phyloP scores from a whole-genome alignment of 2,888 invertebrate genomes.

The Euclidia mi region DNA sequence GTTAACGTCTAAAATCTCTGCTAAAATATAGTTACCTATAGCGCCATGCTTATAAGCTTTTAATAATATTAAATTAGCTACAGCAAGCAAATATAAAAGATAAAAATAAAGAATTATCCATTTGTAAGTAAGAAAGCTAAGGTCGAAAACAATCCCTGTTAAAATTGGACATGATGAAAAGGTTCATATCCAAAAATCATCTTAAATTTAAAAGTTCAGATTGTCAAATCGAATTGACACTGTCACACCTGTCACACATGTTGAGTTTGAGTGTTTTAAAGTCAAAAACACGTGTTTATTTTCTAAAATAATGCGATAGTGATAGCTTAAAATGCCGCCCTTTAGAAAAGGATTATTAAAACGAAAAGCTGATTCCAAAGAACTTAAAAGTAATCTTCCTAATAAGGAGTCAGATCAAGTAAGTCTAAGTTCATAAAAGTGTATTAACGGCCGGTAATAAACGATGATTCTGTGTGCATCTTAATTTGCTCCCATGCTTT shows the following conservation, averaged over 20 bases:
- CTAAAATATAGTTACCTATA: too few relatives aligned
- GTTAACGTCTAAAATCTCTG: too few relatives aligned
- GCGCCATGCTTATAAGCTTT: too few relatives aligned
- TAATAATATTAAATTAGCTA: too few relatives aligned
- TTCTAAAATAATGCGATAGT: slow-evolving; percentile 1
- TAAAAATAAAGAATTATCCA: too few relatives aligned
- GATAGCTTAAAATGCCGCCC: slow-evolving; percentile 78
- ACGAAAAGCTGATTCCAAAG: slow-evolving; percentile 68
- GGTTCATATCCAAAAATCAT: too few relatives aligned
- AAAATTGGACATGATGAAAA: slow-evolving; percentile 11
- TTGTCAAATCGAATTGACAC: not conserved
- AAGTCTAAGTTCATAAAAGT: slow-evolving; percentile 58
- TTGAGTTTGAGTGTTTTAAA: not conserved
- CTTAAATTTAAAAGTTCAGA: not conserved
- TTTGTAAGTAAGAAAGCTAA: too few relatives aligned
- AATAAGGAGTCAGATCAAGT: slow-evolving; percentile 55
- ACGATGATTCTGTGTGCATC: too few relatives aligned
- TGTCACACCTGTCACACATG: not conserved
- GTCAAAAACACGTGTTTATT: slow-evolving; percentile 48
- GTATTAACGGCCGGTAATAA: too few relatives aligned
- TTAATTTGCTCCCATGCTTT: too few relatives aligned
- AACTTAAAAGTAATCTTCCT: slow-evolving; percentile 35
- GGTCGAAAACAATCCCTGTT: too few relatives aligned
- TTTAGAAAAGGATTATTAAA: slow-evolving; percentile 78
- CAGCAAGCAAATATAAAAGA: too few relatives aligned